Percentiles rank a stretch among this genome's conserved stretches.
These are phyloP conservation scores for Epinephelus coioides DNA, from an alignment of 2,797 vertebrate genomes.

Conservation along the genomic window DNA sequence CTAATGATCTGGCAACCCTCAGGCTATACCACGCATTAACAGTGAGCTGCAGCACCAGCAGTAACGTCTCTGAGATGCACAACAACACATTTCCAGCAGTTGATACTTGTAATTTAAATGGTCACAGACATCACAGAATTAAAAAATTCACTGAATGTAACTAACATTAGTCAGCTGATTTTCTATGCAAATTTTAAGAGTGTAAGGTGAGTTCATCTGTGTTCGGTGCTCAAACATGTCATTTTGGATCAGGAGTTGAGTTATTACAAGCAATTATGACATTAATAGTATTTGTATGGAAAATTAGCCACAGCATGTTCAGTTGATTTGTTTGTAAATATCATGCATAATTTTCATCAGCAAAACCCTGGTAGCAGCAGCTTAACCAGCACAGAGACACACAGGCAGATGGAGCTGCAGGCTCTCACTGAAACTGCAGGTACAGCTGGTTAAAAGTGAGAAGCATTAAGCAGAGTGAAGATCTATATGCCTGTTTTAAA, in stretches of 20 bases:
- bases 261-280: background rate
- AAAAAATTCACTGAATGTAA: background rate
- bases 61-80: background rate
- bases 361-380: background rate
- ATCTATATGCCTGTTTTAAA: background rate
- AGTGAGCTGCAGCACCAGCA: background rate
- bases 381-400: slow-evolving; percentile 7
- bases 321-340: background rate
- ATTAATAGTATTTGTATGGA: background rate
- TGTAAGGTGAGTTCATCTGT: background rate
- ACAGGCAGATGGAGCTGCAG: slow-evolving; percentile 31
- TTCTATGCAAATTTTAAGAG: background rate
- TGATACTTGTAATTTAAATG: background rate
- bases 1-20: slow-evolving; percentile 13
- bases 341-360: background rate
- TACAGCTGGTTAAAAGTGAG: background rate
- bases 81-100: background rate
- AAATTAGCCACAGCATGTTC: background rate
- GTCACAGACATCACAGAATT: background rate
- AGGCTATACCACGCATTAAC: background rate
- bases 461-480: background rate
- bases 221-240: too few relatives aligned
- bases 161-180: background rate
- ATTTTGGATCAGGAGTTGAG: background rate
- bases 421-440: slow-evolving; percentile 1